Percentiles rank a stretch among this genome's conserved stretches.
Conservation (phyloP, 2,888 invertebrate genomes). For the Tachina lurida region DNA sequence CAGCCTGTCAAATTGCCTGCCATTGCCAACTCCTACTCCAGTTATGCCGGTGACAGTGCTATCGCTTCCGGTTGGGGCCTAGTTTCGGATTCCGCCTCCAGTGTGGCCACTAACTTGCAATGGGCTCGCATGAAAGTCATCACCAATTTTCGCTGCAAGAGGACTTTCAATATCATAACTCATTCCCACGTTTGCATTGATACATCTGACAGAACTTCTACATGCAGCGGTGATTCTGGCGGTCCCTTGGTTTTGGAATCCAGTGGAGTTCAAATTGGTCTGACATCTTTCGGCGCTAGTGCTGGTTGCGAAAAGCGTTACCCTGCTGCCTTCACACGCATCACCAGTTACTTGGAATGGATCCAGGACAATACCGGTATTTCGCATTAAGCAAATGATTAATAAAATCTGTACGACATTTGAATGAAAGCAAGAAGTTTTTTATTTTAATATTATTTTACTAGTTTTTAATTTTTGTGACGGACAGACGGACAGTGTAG, state of each 20-base stretch:
- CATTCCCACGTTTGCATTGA: slow-evolving; percentile 75
- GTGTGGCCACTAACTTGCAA: slow-evolving; percentile 76
- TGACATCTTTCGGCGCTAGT: slow-evolving; percentile 76
- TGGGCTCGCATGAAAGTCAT: slow-evolving; percentile 78
- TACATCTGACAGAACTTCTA: slow-evolving; percentile 74
- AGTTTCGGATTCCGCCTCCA: slow-evolving; percentile 73
- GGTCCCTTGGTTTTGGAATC: slow-evolving; percentile 76
- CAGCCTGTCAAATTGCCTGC: slow-evolving; percentile 74
- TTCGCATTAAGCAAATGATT: slow-evolving; percentile 31
- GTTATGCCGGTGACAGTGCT: slow-evolving; percentile 72
- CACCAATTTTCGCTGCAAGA: slow-evolving; percentile 76
- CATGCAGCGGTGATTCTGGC: slow-evolving; percentile 79
- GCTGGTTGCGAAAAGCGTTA: slow-evolving; percentile 72
- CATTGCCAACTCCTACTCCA: slow-evolving; percentile 71
- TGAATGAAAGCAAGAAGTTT: neutral
- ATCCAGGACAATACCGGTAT: slow-evolving; percentile 71
- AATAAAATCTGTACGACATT: neutral
- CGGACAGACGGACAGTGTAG: too few relatives aligned
- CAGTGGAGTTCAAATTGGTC: slow-evolving; percentile 73
- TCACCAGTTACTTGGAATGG: slow-evolving; percentile 77
- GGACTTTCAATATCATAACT: slow-evolving; percentile 70
- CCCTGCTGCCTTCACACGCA: slow-evolving; percentile 75
- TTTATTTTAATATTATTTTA: too few relatives aligned
- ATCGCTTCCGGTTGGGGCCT: slow-evolving; percentile 80
- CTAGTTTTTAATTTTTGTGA: too few relatives aligned